Conservation (phyloP, 2,888 invertebrate genomes). For the Caenorhabditis sp. region DNA sequence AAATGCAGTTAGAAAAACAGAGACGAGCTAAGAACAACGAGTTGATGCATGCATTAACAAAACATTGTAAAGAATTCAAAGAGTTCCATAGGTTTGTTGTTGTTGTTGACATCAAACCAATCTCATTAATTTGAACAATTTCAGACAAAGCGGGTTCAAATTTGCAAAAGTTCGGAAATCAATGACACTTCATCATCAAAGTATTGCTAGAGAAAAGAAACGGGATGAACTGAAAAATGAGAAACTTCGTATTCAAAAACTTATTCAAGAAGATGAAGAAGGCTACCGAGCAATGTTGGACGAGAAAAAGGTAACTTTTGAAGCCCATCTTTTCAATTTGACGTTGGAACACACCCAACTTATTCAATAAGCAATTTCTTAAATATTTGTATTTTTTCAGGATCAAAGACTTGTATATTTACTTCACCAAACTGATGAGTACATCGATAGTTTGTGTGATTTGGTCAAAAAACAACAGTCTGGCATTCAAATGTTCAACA, state of each 20-base stretch:
- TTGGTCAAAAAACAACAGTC: constrained; percentile 87
- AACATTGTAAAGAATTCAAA: constrained; percentile 80
- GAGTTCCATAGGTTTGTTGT: constrained; percentile 81
- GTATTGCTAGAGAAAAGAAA: constrained; percentile 97
- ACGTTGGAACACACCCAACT: no score
- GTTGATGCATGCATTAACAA: constrained; percentile 80
- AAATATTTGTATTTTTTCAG: constrained; percentile 1
- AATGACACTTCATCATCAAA: constrained; percentile 89
- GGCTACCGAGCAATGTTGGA: constrained; percentile 98
- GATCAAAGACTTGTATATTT: constrained; percentile 97
- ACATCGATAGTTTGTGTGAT: constrained; percentile 90
- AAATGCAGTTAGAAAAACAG: constrained; percentile 93
- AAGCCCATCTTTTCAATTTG: not conserved
- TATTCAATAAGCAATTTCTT: not conserved
- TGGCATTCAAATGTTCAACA: not conserved
- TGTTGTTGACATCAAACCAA: no score
- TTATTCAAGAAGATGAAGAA: constrained; percentile 98
- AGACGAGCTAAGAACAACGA: constrained; percentile 94
- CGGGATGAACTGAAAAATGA: constrained; percentile 94
- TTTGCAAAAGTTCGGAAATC: constrained; percentile 92
- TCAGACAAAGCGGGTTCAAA: constrained; percentile 81
- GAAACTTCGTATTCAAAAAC: constrained; percentile 95
- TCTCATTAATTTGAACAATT: constrained; percentile 4
- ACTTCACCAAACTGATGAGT: constrained; percentile 96
- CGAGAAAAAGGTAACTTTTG: constrained; percentile 84